Evolutionary conservation across 2,888 invertebrate genomes (phyloP).

Genomic region (Gisinianus flammeolus): DNA sequence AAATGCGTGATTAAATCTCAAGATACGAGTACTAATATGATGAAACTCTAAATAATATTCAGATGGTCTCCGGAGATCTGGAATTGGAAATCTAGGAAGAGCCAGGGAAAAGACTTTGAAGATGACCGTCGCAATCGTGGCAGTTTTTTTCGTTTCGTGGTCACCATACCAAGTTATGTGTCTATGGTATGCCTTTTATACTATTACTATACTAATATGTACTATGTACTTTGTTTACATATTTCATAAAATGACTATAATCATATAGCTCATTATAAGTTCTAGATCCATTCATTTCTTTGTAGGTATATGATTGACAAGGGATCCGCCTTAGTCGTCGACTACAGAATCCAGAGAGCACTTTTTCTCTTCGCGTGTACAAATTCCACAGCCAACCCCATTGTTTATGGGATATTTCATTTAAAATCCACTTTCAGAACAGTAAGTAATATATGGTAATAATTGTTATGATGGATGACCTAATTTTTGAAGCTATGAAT

Average conservation of each 20-base stretch:
- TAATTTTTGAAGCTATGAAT: too few species aligned
- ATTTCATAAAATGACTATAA: too few species aligned
- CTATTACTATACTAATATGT: too few species aligned
- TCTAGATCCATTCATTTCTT: not conserved
- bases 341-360: conserved; percentile 79
- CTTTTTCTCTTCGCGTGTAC: conserved; percentile 94
- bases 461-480: too few species aligned
- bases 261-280: too few species aligned
- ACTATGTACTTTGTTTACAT: too few species aligned
- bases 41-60: too few species aligned
- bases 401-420: conserved; percentile 85
- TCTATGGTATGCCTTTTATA: too few species aligned
- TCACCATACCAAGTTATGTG: conserved; percentile 93
- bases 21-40: too few species aligned
- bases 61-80: conserved; percentile 69
- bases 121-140: conserved; percentile 76
- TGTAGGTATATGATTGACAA: conserved; percentile 82
- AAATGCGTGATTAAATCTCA: too few species aligned
- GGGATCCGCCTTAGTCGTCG: conserved; percentile 72
- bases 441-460: not conserved
- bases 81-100: conserved; percentile 79
- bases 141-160: conserved; percentile 94
- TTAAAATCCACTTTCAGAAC: conserved; percentile 44
- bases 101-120: conserved; percentile 86
- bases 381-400: conserved; percentile 95